These are phyloP conservation scores for Barypeithes pellucidus DNA, from an alignment of 2,888 invertebrate genomes.

Conservation along the genomic window DNA sequence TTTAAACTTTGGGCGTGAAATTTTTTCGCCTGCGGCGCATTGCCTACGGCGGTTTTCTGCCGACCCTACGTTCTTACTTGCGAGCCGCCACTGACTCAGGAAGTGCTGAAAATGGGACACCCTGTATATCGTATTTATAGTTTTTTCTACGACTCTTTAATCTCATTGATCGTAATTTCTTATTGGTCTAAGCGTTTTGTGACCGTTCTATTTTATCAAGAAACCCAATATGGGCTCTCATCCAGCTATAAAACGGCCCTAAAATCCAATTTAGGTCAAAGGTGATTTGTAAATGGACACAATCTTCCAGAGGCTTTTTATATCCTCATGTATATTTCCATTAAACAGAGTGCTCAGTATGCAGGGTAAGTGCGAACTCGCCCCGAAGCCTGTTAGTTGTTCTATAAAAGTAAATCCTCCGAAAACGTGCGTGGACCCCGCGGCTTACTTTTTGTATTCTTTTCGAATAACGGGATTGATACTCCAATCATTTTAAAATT, in stretches of 20 bases:
- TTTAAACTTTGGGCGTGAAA: too few relatives aligned
- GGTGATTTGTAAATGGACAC: constrained; percentile 63
- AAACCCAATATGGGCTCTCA: not conserved
- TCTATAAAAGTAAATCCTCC: constrained; percentile 69
- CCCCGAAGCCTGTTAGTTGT: constrained; percentile 69
- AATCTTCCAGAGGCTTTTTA: constrained; percentile 63
- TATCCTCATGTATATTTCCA: constrained; percentile 69
- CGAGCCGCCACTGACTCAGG: too few relatives aligned
- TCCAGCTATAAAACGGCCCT: constrained; percentile 40
- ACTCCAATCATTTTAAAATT: constrained; percentile 46
- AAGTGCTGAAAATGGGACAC: too few relatives aligned
- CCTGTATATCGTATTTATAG: too few relatives aligned
- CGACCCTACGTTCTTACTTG: too few relatives aligned
- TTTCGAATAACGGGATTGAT: constrained; percentile 52
- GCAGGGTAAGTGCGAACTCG: constrained; percentile 65
- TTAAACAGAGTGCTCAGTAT: constrained; percentile 68
- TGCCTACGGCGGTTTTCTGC: too few relatives aligned
- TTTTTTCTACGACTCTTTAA: too few relatives aligned
- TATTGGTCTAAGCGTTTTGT: not conserved
- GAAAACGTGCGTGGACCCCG: constrained; percentile 66
- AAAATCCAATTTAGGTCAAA: constrained; percentile 59
- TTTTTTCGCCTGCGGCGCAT: too few relatives aligned
- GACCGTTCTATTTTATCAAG: not conserved
- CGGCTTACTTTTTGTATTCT: constrained; percentile 65
- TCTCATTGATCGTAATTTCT: not conserved